Evolutionary conservation across 2,888 invertebrate genomes (phyloP).

Genomic region (Spicauda simplicius): DNA sequence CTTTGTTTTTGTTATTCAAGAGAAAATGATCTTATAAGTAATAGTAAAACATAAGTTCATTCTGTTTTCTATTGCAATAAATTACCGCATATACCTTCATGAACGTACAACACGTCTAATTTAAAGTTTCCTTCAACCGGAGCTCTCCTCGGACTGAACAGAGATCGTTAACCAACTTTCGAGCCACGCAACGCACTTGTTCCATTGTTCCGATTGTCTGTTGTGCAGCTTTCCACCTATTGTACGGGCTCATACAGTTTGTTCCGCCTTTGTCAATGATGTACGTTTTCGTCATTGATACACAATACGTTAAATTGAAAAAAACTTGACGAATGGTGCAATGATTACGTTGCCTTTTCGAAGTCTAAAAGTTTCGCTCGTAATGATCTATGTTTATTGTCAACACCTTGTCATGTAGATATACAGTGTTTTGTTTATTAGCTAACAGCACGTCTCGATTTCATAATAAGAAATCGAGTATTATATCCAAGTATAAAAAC

Average conservation of each 20-base stretch:
- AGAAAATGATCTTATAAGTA: too few relatives aligned
- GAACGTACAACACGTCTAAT: not conserved
- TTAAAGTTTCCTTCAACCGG: slow-evolving; percentile 22
- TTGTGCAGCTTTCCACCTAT: slow-evolving; percentile 65
- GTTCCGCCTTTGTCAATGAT: slow-evolving; percentile 51
- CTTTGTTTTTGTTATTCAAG: too few relatives aligned
- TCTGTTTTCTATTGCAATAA: too few relatives aligned
- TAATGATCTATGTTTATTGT: too few relatives aligned
- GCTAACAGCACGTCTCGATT: too few relatives aligned
- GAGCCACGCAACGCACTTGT: slow-evolving; percentile 64
- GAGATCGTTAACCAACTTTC: slow-evolving; percentile 54
- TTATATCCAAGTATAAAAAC: not conserved
- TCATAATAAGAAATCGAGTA: not conserved
- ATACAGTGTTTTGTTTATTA: too few relatives aligned
- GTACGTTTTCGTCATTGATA: slow-evolving; percentile 41
- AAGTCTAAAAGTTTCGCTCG: slow-evolving; percentile 17
- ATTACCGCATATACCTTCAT: too few relatives aligned
- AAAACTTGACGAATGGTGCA: not conserved
- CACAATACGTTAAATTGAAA: slow-evolving; percentile 15
- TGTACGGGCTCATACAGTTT: slow-evolving; percentile 52
- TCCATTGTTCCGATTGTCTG: slow-evolving; percentile 55
- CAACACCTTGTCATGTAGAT: too few relatives aligned
- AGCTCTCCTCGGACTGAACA: slow-evolving; percentile 37
- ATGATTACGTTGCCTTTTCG: not conserved
- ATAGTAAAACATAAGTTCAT: too few relatives aligned